A percentile compares a stretch with the other conserved stretches of the same genome.
These are phyloP conservation scores for Turritopsis dohrnii DNA, from an alignment of 30 jellyfish, hydroid and myxozoan species.

Conservation along the genomic window DNA sequence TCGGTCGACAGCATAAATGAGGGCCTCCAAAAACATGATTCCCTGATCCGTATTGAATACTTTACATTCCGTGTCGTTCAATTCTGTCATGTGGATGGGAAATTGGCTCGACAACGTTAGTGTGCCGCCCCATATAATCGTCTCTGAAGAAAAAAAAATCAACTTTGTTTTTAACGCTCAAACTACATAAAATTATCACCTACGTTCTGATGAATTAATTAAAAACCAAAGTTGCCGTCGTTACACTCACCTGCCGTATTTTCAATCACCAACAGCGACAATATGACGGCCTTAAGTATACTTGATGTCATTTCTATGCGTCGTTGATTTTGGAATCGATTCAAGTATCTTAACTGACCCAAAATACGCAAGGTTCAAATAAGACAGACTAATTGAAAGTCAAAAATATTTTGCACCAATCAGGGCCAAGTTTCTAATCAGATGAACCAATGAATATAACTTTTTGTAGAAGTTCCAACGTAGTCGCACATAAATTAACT, in stretches of 20 bases:
- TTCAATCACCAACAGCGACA: no score
- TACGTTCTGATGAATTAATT: no score
- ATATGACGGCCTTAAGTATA: no score
- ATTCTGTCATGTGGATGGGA: conserved; percentile 7
- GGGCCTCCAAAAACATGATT: conserved; percentile 17
- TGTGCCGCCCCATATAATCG: neutral
- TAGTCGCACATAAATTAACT: no score
- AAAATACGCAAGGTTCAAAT: no score
- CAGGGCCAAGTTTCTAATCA: neutral
- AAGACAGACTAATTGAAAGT: neutral
- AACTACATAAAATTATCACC: no score
- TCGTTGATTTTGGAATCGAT: no score
- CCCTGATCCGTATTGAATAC: conserved; percentile 21
- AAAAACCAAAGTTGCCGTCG: no score
- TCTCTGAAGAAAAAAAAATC: neutral
- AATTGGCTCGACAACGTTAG: conserved; percentile 14
- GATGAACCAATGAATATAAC: neutral
- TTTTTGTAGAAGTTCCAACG: neutral
- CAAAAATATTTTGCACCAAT: neutral
- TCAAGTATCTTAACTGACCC: no score
- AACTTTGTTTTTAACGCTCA: neutral
- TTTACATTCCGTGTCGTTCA: conserved; percentile 9
- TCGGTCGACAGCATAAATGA: conserved; percentile 17
- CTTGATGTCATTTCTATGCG: no score
- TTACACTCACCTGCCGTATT: no score